These are phyloP conservation scores for Octopus bimaculoides DNA, from an alignment of 1,140 invertebrate genomes.

Conservation along the genomic window DNA sequence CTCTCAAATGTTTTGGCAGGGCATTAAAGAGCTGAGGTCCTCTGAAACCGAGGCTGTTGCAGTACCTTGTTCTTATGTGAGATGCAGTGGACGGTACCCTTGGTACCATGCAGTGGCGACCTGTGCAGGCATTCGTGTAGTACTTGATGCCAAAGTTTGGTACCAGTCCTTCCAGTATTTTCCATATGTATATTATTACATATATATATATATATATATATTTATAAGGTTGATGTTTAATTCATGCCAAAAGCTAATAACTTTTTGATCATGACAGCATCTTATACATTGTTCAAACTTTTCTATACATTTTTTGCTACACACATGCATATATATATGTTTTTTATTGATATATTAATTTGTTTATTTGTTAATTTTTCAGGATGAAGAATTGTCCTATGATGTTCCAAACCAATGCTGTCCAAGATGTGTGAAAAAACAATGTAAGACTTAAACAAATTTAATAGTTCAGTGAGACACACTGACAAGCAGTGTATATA, in stretches of 20 bases:
- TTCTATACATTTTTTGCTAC: background rate
- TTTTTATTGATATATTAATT: background rate
- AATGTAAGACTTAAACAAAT: no score
- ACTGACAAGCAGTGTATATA: no score
- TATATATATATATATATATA: background rate
- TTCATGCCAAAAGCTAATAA: background rate
- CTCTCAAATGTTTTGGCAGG: no score
- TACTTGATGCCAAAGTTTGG: no score
- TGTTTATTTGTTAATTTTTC: background rate
- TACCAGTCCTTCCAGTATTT: no score
- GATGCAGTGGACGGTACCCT: no score
- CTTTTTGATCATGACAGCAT: background rate
- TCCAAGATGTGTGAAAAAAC: conserved; percentile 22
- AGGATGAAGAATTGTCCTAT: conserved; percentile 24
- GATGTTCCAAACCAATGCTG: conserved; percentile 25
- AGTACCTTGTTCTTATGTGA: no score
- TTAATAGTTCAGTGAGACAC: no score
- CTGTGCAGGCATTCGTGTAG: no score
- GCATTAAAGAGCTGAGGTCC: no score
- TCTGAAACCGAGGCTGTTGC: no score
- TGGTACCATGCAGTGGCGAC: no score
- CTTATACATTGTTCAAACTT: background rate
- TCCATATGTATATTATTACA: background rate
- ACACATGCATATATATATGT: background rate
- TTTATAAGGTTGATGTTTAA: background rate